Percentiles rank a stretch among this genome's conserved stretches.
phyloP scores from a whole-genome alignment of 1,140 invertebrate species.

The Cecropterus lyciades region DNA sequence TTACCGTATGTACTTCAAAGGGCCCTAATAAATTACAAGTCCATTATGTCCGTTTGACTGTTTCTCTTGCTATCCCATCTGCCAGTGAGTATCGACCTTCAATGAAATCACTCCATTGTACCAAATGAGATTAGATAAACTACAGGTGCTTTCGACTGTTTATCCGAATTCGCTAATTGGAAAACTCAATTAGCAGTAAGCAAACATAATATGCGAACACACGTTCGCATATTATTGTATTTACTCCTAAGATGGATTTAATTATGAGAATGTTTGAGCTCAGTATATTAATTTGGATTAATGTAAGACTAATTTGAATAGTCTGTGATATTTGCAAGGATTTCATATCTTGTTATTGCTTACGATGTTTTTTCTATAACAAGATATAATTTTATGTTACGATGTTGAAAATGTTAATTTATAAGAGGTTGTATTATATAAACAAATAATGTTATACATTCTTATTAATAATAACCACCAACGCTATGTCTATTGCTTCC shows the following conservation, averaged over 20 bases:
- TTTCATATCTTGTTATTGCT: background rate
- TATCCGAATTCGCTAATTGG: slow-evolving; percentile 22
- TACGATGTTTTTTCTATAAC: too few relatives aligned
- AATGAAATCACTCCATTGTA: slow-evolving; percentile 53
- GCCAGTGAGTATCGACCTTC: slow-evolving; percentile 39
- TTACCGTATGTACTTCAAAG: too few relatives aligned
- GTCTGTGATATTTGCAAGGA: background rate
- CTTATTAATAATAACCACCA: too few relatives aligned
- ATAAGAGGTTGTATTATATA: too few relatives aligned
- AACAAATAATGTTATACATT: too few relatives aligned
- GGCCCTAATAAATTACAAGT: too few relatives aligned
- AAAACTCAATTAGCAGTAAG: slow-evolving; percentile 28
- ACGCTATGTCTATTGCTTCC: too few relatives aligned
- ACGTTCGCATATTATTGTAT: background rate
- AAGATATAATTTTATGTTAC: too few relatives aligned
- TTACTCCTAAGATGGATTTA: slow-evolving; percentile 8
- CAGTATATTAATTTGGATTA: slow-evolving; percentile 3
- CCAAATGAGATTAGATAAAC: slow-evolving; percentile 58
- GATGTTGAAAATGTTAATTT: too few relatives aligned
- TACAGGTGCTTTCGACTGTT: slow-evolving; percentile 38
- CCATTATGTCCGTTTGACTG: too few relatives aligned
- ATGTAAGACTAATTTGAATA: slow-evolving; percentile 3
- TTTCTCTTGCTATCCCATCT: background rate
- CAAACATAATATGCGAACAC: too few relatives aligned
- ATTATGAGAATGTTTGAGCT: background rate